Conservation (phyloP, 2,113 vertebrate genomes). For the Callopanchax toddi region DNA sequence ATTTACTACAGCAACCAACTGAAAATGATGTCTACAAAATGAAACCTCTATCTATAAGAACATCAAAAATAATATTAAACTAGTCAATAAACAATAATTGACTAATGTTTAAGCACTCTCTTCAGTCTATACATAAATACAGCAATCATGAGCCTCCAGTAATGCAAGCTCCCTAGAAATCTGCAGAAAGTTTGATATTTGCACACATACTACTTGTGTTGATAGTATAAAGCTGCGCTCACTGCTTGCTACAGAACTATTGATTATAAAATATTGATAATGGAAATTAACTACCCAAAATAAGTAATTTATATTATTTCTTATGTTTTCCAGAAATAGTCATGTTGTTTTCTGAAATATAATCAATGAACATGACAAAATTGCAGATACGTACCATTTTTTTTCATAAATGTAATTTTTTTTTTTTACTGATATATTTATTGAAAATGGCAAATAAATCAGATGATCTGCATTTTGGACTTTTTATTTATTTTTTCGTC, state of each 20-base stretch:
- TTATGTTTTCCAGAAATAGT: slow-evolving; percentile 3
- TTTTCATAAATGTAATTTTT: slow-evolving; percentile 1
- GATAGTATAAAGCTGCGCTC: slow-evolving; percentile 39
- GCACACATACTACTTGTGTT: slow-evolving; percentile 50
- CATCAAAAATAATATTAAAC: slow-evolving; percentile 27
- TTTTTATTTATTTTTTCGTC: not conserved
- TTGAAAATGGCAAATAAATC: not conserved
- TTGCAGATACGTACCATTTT: slow-evolving; percentile 4
- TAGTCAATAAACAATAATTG: slow-evolving; percentile 51
- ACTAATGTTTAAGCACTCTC: slow-evolving; percentile 45
- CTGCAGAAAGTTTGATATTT: slow-evolving; percentile 46
- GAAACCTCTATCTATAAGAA: slow-evolving; percentile 48
- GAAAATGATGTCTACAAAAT: slow-evolving; percentile 36
- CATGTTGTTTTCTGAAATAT: slow-evolving; percentile 1
- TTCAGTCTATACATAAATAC: slow-evolving; percentile 60
- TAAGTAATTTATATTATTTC: slow-evolving; percentile 10
- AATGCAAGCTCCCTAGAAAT: slow-evolving; percentile 53
- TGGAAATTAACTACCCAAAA: slow-evolving; percentile 41
- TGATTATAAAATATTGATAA: slow-evolving; percentile 47
- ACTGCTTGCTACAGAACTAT: slow-evolving; percentile 59
- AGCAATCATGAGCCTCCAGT: slow-evolving; percentile 44
- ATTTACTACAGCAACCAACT: slow-evolving; percentile 56
- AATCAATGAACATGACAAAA: not conserved
- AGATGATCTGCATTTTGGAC: not conserved
- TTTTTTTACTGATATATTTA: not conserved